phyloP scores from a whole-genome alignment of 1,140 invertebrate species.

The Battus philenor region DNA sequence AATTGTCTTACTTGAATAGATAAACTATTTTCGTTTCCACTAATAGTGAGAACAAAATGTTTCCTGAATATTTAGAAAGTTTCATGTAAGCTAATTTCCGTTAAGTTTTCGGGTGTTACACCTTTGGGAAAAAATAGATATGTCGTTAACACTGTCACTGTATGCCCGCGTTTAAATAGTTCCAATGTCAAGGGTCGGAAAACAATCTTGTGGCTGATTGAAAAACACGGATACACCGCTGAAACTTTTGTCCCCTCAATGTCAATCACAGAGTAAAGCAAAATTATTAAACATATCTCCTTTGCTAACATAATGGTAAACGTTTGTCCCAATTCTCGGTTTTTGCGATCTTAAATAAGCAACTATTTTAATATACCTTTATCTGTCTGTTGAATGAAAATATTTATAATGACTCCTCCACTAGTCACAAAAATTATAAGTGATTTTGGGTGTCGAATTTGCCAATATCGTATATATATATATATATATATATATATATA shows the following conservation, averaged over 20 bases:
- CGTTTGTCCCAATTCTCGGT: too few species aligned
- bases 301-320: too few species aligned
- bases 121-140: conserved; percentile 41
- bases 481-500: too few species aligned
- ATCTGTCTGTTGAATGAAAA: too few species aligned
- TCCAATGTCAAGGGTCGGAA: conserved; percentile 60
- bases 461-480: too few species aligned
- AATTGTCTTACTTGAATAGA: background rate
- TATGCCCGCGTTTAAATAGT: conserved; percentile 67
- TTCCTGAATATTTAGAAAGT: conserved; percentile 33
- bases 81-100: conserved; percentile 51
- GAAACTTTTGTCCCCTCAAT: conserved; percentile 64
- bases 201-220: conserved; percentile 55
- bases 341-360: too few species aligned
- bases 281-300: too few species aligned
- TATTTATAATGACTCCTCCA: too few species aligned
- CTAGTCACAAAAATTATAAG: too few species aligned
- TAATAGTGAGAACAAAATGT: conserved; percentile 1
- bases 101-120: conserved; percentile 37
- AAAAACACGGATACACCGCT: conserved; percentile 64
- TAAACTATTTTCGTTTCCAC: conserved; percentile 4
- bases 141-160: conserved; percentile 58
- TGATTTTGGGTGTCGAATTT: too few species aligned
- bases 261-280: too few species aligned
- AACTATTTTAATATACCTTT: too few species aligned